Evolutionary conservation across 2,113 vertebrate species (phyloP), one percentile per base, ranked within the genome.

Genomic region (Sinocyclocheilus rhinocerous): DNA sequence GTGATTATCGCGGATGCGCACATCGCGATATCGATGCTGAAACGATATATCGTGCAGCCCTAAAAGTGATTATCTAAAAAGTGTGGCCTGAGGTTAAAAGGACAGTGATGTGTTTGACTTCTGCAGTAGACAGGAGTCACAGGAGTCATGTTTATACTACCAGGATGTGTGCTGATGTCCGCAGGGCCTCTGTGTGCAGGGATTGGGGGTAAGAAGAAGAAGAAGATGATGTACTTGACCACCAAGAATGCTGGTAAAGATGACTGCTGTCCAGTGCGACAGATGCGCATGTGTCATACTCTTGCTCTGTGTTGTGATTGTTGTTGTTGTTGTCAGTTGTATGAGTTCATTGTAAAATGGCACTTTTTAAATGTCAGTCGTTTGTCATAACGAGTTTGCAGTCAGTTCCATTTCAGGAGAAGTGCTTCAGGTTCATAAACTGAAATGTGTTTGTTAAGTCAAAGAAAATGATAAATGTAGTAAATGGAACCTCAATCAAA

Each of bases 221-320:
- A 99, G 92, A 97, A 97, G 92, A 98, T 99, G 97, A 99, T 99
- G 98, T 99, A 99, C 92, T 91, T 99, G 91, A 99, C 98, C 1
- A 99, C 98, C 0, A 99, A 99, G 93, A 99, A 99, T 20, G 98
- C 98, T 70, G 98, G 98, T 98, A 93, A 78, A 87, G 55, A 70
- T 20, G 48, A 15, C 48, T 76, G 29, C 26, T 15, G 4, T 42
- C 8, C 15, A 33, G 22, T 48, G 36, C 24, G 26, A 61, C 11
- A 3, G 55, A 42, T 29, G 22, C 13, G 57, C 39, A 67, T 72
- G n/a, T 48, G 24, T 67, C 45, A 42, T 48, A 42, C 20, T 55
- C 29, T 59, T 48, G 45, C 6, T 26, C 16, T 63, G 36, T 11
- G 85, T 82, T 50, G 57, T 81, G 48, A 16, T 11, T 26, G 10